These are phyloP conservation scores for Pachypeltis micranthus DNA, from an alignment of 1,140 invertebrate genomes.

Conservation along the genomic window DNA sequence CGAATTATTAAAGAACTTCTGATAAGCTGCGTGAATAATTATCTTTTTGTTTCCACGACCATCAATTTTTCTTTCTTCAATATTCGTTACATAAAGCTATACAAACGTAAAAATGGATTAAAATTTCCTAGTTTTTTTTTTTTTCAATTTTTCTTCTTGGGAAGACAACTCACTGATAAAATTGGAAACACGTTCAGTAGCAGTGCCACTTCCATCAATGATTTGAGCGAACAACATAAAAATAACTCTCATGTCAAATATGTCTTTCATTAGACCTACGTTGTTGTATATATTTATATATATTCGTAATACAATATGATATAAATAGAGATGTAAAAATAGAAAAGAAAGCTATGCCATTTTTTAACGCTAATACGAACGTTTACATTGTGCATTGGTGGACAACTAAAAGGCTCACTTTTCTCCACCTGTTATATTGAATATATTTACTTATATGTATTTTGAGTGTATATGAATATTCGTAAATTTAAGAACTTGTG, in stretches of 20 bases:
- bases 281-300: conserved; percentile 28
- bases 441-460: too few species aligned
- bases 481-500: conserved; percentile 22
- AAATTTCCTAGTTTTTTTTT: conserved; percentile 16
- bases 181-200: conserved; percentile 24
- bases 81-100: conserved; percentile 15
- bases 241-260: conserved; percentile 29
- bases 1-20: too few species aligned
- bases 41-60: too few species aligned
- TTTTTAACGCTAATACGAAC: conserved; percentile 26
- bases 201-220: conserved; percentile 19
- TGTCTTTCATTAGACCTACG: conserved; percentile 27
- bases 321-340: conserved; percentile 29
- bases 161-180: conserved; percentile 25
- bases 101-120: conserved; percentile 21
- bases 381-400: conserved; percentile 26
- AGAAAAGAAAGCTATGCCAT: conserved; percentile 29
- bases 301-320: conserved; percentile 25
- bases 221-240: conserved; percentile 29
- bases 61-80: too few species aligned
- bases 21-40: too few species aligned
- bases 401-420: conserved; percentile 24
- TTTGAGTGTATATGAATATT: too few species aligned
- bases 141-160: conserved; percentile 19
- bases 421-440: conserved; percentile 24